Percentiles rank a stretch among this genome's conserved stretches.
Evolutionary conservation across 2,113 vertebrate genomes (phyloP).

Genomic region (Antennarius striatus): DNA sequence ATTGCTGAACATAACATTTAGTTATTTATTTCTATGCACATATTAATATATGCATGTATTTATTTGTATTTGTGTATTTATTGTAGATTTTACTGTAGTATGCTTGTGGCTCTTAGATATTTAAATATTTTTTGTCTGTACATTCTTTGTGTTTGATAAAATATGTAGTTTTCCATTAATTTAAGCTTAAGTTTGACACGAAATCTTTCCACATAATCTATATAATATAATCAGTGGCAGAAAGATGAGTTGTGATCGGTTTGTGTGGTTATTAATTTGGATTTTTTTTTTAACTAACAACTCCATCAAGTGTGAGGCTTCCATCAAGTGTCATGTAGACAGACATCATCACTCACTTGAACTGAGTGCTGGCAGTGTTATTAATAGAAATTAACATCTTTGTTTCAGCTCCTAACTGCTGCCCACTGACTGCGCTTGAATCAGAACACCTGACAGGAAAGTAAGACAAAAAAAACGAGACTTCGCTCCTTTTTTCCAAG

Average conservation of each 20-base stretch:
- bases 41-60: too few species aligned
- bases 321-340: constrained; percentile 41
- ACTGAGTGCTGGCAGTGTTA: constrained; percentile 33
- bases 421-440: constrained; percentile 20
- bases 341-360: constrained; percentile 55
- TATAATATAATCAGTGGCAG: too few species aligned
- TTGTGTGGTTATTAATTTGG: neutral
- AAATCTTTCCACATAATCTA: neutral
- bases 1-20: too few species aligned
- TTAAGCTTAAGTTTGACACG: neutral
- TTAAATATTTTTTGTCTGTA: neutral
- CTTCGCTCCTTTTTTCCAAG: constrained; percentile 4
- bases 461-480: neutral
- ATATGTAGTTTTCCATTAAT: neutral
- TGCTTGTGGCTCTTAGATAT: neutral
- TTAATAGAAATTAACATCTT: constrained; percentile 55
- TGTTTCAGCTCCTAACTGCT: constrained; percentile 42
- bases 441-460: constrained; percentile 22
- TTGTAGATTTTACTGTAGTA: too few species aligned
- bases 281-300: constrained; percentile 7
- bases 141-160: neutral
- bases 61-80: too few species aligned
- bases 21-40: too few species aligned
- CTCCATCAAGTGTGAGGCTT: constrained; percentile 11
- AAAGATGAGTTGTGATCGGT: neutral